A percentile compares a stretch with the other conserved stretches of the same genome.
Evolutionary conservation across 2,888 invertebrate species (phyloP).

Genomic region (Carcina quercana): DNA sequence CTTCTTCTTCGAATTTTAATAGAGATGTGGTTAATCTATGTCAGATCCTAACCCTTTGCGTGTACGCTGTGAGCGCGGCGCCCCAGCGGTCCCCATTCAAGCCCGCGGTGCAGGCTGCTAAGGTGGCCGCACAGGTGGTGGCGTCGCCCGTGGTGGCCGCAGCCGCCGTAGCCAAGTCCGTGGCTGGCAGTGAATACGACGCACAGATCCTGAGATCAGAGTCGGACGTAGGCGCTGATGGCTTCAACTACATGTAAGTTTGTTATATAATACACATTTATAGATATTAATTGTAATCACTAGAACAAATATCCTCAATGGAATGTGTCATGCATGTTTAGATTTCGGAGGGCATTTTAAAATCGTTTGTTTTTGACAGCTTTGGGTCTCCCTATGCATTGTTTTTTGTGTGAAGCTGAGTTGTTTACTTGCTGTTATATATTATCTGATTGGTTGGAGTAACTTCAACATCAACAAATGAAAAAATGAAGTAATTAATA

Average conservation of each 20-base stretch:
- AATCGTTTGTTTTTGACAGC: too few relatives aligned
- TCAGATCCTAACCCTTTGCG: constrained; percentile 28
- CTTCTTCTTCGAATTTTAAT: too few relatives aligned
- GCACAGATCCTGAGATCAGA: constrained; percentile 27
- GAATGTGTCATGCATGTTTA: too few relatives aligned
- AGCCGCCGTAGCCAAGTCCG: background rate
- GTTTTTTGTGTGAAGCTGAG: too few relatives aligned
- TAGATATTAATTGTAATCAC: background rate
- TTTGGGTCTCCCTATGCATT: too few relatives aligned
- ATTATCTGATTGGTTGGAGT: too few relatives aligned
- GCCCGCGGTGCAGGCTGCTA: constrained; percentile 10
- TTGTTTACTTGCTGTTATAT: too few relatives aligned
- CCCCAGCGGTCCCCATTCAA: constrained; percentile 4
- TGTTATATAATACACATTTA: too few relatives aligned
- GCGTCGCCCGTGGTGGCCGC: background rate
- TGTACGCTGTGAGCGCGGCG: constrained; percentile 34
- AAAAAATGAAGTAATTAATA: too few relatives aligned
- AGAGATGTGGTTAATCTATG: background rate
- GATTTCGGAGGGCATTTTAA: too few relatives aligned
- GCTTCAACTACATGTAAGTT: constrained; percentile 33
- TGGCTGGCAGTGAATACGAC: background rate
- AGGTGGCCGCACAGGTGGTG: constrained; percentile 3
- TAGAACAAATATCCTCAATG: too few relatives aligned
- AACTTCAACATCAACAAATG: too few relatives aligned
- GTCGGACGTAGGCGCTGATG: constrained; percentile 22